These are phyloP conservation scores for Epinephelus lanceolatus DNA, from an alignment of 2,113 vertebrate genomes.

Conservation along the genomic window DNA sequence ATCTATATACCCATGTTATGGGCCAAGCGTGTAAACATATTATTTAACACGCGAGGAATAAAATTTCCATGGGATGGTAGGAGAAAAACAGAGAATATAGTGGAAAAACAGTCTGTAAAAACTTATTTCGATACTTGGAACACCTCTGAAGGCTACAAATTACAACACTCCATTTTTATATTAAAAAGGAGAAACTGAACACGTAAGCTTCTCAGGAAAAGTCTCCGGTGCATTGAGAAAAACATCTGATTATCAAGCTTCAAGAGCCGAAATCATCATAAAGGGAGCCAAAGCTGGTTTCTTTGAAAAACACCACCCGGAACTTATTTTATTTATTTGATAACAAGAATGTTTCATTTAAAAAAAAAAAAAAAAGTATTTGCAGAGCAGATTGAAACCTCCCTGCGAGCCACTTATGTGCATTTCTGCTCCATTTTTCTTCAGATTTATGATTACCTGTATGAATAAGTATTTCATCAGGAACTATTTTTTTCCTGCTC, in stretches of 20 bases:
- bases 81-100: background rate
- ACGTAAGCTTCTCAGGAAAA: background rate
- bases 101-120: background rate
- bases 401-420: slow-evolving; percentile 1
- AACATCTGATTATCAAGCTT: slow-evolving; percentile 25
- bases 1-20: background rate
- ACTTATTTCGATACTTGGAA: no score
- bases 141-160: no score
- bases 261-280: background rate
- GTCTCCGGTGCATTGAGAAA: background rate
- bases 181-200: background rate
- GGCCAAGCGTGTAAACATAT: background rate
- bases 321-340: slow-evolving; percentile 19
- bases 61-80: no score
- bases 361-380: slow-evolving; percentile 2
- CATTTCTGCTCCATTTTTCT: slow-evolving; percentile 41
- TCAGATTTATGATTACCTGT: slow-evolving; percentile 67
- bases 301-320: background rate
- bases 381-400: slow-evolving; percentile 34
- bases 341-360: slow-evolving; percentile 5
- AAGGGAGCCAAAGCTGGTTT: background rate
- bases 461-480: slow-evolving; percentile 73
- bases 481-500: slow-evolving; percentile 55
- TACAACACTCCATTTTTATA: background rate
- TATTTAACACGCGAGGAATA: background rate